Base-by-base conservation (phyloP, 2,888 invertebrate species). In the Halictus quadricinctus region DNA sequence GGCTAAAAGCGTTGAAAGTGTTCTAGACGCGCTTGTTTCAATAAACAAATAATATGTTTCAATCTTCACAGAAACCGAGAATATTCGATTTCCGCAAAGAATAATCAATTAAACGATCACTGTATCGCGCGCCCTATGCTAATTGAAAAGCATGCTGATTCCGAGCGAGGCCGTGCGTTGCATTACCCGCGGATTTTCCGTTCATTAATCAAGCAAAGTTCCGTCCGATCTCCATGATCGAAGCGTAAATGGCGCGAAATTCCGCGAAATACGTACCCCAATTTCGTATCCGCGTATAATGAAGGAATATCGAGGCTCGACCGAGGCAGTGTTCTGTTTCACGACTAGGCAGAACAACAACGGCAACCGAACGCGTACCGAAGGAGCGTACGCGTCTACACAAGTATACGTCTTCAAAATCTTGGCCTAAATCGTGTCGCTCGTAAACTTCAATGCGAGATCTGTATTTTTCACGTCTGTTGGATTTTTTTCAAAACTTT, bases 271-370 rank as follows among this genome's bases (percentile, higher is more conserved):
- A 72, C n/a, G 15, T n/a, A 72, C 41, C 72, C 48, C 54, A 50
- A 46, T 12, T 41, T 41, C 46, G 66, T 80, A 76, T 73, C 72
- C 58, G 29, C 66, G 58, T 29, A 41, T 70, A 81, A 81, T 29
- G 70, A 73, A 43, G 58, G 77, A 84, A 50, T 69, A 43, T 54
- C 18, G 58, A 29, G 82, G 74, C 70, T 60, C 48, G 69, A 60
- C 15, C 76, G 36, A 43, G 50, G 73, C 36, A 66, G 78, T 50
- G 75, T 84, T 75, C 69, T 75, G 64, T 81, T 87, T 80, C 79
- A 64, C 70, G 50, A 54, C 1, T 60, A 48, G 46, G 25, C 43
- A 18, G 36, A 58, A 70, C 41, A 78, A 84, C 50, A 54, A 64
- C 41, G 72, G 41, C 70, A 36, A 41, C 73, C 18, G 58, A 58